These are phyloP conservation scores for Epinotia bilunana DNA, from an alignment of 2,888 invertebrate species.

Conservation along the genomic window DNA sequence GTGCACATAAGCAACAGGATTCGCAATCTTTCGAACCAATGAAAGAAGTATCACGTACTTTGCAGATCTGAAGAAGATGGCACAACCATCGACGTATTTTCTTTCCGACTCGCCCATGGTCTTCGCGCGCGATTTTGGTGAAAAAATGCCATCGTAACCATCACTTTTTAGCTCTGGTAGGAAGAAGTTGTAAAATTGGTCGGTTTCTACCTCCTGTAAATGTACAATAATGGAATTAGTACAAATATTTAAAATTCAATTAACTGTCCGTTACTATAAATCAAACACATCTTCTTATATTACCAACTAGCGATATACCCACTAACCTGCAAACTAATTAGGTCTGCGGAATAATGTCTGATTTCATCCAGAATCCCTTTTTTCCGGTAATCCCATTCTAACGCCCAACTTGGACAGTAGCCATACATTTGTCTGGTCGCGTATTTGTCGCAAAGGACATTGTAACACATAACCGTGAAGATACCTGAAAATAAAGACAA, in stretches of 20 bases:
- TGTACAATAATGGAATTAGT: constrained; percentile 27
- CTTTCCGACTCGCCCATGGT: constrained; percentile 98
- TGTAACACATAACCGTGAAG: constrained; percentile 99
- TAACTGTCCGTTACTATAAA: neutral
- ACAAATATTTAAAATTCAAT: neutral
- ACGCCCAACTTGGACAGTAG: constrained; percentile 99
- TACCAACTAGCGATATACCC: constrained; percentile 9
- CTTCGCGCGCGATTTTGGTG: constrained; percentile 98
- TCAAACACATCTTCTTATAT: neutral
- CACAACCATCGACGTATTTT: constrained; percentile 99
- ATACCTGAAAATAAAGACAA: constrained; percentile 86
- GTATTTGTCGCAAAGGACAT: constrained; percentile 99
- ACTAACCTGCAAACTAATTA: constrained; percentile 91
- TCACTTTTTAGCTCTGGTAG: constrained; percentile 96
- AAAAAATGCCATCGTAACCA: constrained; percentile 98
- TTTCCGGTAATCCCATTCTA: constrained; percentile 99
- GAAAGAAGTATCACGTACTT: constrained; percentile 86
- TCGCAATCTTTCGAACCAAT: neutral
- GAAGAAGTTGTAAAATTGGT: constrained; percentile 99
- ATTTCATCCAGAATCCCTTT: constrained; percentile 99
- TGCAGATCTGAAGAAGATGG: constrained; percentile 97
- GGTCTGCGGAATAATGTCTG: constrained; percentile 97
- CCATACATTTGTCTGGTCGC: constrained; percentile 99
- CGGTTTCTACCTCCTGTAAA: constrained; percentile 97
- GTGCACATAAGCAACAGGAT: neutral